Conservation (phyloP, 2,888 invertebrate genomes). For the Clusia tigrina region DNA sequence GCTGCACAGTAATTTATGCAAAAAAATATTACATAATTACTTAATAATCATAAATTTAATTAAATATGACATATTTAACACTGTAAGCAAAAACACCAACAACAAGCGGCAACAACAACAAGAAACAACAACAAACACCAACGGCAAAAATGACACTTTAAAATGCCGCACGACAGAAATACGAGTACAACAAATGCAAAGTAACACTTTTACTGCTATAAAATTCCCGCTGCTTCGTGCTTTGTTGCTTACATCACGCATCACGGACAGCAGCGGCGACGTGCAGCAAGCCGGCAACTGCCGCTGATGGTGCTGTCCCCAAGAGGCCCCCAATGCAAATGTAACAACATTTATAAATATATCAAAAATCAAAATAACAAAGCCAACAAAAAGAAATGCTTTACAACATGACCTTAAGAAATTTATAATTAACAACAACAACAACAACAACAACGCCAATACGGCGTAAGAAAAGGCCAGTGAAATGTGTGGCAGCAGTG, state of each 20-base stretch:
- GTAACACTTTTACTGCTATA: background rate
- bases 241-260: background rate
- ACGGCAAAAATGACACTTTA: background rate
- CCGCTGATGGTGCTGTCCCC: too few relatives aligned
- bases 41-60: background rate
- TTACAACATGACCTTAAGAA: background rate
- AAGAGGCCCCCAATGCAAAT: background rate
- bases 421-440: constrained; percentile 3
- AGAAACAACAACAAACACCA: too few relatives aligned
- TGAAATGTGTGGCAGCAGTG: too few relatives aligned
- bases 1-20: too few relatives aligned
- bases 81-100: background rate
- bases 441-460: background rate
- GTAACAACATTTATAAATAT: constrained; percentile 4
- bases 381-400: background rate
- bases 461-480: too few relatives aligned
- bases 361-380: background rate
- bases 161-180: background rate
- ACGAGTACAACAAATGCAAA: background rate
- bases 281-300: background rate
- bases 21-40: background rate
- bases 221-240: background rate
- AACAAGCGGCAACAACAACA: too few relatives aligned
- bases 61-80: background rate
- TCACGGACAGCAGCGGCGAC: background rate